phyloP scores from a whole-genome alignment of 2,888 invertebrate species.

The Elegia similella region DNA sequence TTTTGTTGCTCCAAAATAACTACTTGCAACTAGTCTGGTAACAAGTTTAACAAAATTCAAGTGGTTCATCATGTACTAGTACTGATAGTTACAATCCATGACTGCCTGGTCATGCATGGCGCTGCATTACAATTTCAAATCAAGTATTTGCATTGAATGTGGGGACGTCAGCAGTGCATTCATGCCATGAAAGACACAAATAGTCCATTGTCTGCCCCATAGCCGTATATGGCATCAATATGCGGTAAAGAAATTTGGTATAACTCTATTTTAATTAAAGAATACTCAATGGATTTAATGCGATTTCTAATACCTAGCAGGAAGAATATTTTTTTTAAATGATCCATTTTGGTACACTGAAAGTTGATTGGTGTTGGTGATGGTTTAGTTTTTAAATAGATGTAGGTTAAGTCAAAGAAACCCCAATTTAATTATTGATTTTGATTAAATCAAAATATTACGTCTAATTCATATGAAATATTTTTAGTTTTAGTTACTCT shows the following conservation, averaged over 20 bases:
- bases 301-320: too few species aligned
- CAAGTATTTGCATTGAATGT: constrained; percentile 63
- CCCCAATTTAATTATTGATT: too few species aligned
- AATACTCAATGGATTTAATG: too few species aligned
- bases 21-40: background rate
- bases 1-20: background rate
- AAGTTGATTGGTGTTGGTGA: too few species aligned
- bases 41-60: background rate
- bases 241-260: background rate
- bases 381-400: too few species aligned
- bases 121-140: constrained; percentile 39
- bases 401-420: too few species aligned
- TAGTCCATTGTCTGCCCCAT: constrained; percentile 20
- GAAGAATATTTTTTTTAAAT: too few species aligned
- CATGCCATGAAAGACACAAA: constrained; percentile 31
- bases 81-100: constrained; percentile 1
- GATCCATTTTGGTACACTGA: too few species aligned
- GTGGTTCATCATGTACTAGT: background rate
- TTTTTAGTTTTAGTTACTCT: too few species aligned
- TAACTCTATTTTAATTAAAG: background rate
- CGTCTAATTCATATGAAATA: too few species aligned
- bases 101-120: constrained; percentile 16
- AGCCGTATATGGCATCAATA: background rate
- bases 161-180: constrained; percentile 43
- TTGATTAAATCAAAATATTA: too few species aligned